These are phyloP conservation scores for Chaetorhynchus papuensis DNA, from an alignment of 2,113 vertebrate species.

Conservation along the genomic window DNA sequence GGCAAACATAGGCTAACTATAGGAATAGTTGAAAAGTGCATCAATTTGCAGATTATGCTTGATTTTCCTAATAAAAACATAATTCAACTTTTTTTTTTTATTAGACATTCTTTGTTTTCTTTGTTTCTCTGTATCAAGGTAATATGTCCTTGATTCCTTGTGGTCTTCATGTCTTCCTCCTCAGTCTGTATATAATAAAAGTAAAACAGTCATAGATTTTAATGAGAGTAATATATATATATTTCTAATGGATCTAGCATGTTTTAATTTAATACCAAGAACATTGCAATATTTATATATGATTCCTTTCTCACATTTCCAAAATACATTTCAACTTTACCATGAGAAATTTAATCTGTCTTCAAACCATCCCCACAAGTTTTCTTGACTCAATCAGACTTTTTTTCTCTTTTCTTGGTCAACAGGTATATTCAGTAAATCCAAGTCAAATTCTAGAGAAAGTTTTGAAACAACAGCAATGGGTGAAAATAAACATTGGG, in stretches of 20 bases:
- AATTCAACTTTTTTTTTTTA: not conserved
- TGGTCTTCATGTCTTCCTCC: not conserved
- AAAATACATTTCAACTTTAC: not conserved
- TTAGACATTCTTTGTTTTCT: not conserved
- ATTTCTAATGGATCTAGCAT: not conserved
- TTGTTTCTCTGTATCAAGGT: not conserved
- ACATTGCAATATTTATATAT: not conserved
- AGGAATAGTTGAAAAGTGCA: not conserved
- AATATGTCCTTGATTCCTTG: not conserved
- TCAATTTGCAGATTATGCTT: not conserved
- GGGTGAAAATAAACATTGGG: not conserved
- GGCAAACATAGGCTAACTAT: not conserved
- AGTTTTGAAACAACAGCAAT: not conserved
- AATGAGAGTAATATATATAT: not conserved
- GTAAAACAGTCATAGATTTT: not conserved
- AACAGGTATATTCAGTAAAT: not conserved
- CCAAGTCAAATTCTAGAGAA: not conserved
- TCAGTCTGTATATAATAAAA: not conserved
- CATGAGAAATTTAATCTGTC: not conserved
- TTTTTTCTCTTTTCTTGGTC: not conserved
- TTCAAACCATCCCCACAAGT: not conserved
- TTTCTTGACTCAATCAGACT: not conserved
- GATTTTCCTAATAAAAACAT: not conserved
- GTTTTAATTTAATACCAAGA: not conserved
- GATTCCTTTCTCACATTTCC: not conserved